Evolutionary conservation across 2,888 invertebrate species (phyloP).

Genomic region (Amphiduros pacificus): DNA sequence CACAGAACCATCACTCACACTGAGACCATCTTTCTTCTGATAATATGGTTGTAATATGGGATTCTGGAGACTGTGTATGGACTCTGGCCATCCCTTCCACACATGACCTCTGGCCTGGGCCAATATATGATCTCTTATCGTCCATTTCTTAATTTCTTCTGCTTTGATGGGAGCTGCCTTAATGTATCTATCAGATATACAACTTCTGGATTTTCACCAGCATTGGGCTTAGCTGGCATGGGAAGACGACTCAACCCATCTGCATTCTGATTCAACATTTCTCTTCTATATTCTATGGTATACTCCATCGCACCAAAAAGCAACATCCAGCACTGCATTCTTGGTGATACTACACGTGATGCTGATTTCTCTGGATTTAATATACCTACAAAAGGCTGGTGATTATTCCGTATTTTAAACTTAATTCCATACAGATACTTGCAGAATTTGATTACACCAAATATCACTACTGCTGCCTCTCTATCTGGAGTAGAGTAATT

Average conservation of each 20-base stretch:
- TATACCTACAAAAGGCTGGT: neutral
- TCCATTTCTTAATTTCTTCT: neutral
- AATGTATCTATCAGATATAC: too few relatives aligned
- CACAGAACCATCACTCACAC: constrained; percentile 17
- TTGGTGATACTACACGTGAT: neutral
- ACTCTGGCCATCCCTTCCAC: neutral
- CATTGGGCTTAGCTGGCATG: too few relatives aligned
- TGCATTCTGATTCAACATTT: neutral
- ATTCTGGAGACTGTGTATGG: too few relatives aligned
- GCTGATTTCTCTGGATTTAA: neutral
- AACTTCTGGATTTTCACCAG: too few relatives aligned
- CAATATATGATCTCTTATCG: neutral
- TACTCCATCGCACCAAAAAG: neutral
- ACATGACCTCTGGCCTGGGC: neutral
- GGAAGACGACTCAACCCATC: neutral
- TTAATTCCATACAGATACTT: constrained; percentile 6
- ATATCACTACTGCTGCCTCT: constrained; percentile 8
- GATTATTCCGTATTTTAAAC: constrained; percentile 5
- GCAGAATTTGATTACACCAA: constrained; percentile 6
- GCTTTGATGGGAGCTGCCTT: neutral
- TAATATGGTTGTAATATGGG: neutral
- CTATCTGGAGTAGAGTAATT: constrained; percentile 12
- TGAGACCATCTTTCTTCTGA: neutral
- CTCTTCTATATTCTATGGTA: neutral
- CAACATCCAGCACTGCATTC: neutral